Conservation (phyloP, 1,140 invertebrate genomes). For the Gryon sp. region DNA sequence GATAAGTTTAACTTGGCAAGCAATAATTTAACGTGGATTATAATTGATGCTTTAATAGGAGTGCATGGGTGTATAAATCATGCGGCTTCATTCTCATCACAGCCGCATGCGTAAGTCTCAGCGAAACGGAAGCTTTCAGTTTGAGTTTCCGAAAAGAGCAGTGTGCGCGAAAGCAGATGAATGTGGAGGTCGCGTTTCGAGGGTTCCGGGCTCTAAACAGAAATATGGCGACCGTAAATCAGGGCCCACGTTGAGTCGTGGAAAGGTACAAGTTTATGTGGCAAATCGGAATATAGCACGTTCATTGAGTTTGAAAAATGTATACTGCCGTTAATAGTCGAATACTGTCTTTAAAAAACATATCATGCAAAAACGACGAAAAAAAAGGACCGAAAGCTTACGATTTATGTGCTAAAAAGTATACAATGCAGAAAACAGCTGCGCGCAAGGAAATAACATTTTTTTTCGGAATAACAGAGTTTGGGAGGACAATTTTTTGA, state of each 20-base stretch:
- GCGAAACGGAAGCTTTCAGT: conserved; percentile 45
- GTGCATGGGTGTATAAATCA: conserved; percentile 42
- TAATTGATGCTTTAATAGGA: conserved; percentile 50
- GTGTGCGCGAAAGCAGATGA: conserved; percentile 45
- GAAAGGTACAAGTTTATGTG: conserved; percentile 63
- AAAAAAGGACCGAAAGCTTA: conserved; percentile 18
- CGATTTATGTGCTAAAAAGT: conserved; percentile 41
- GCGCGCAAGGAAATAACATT: conserved; percentile 41
- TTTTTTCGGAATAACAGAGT: conserved; percentile 34
- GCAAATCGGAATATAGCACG: conserved; percentile 64
- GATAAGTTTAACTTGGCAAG: conserved; percentile 18
- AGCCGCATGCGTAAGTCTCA: conserved; percentile 49
- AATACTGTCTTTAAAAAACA: conserved; percentile 51
- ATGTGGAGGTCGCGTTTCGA: conserved; percentile 55
- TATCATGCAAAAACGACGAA: conserved; percentile 26
- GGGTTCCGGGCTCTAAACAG: conserved; percentile 57
- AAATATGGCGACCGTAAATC: conserved; percentile 64
- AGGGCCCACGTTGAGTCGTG: conserved; percentile 55
- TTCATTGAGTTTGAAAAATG: conserved; percentile 62
- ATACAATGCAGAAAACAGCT: conserved; percentile 45
- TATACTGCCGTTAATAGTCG: conserved; percentile 52
- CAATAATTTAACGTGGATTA: conserved; percentile 49
- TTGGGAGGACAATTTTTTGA: conserved; percentile 28
- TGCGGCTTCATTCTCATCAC: conserved; percentile 36
- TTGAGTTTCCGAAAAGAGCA: conserved; percentile 50